Conservation (phyloP, 2,113 vertebrate species). For the Pundamilia nyererei region DNA sequence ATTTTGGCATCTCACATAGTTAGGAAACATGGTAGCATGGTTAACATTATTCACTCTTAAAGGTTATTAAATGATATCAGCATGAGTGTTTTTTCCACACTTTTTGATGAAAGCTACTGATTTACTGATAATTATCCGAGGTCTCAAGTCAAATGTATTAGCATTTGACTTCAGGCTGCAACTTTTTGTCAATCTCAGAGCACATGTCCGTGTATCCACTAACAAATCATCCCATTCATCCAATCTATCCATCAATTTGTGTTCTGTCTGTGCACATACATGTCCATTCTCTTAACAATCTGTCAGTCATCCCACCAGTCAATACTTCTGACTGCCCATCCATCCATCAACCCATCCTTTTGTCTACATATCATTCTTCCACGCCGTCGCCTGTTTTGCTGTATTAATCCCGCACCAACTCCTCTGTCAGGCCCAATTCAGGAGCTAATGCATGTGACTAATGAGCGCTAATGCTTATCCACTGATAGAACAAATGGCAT, state of each 20-base stretch:
- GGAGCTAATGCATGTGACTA: constrained; percentile 58
- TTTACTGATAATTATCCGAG: neutral
- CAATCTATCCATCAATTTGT: neutral
- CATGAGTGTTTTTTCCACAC: neutral
- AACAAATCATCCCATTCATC: neutral
- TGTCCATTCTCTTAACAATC: neutral
- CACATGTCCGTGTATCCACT: neutral
- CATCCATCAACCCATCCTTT: neutral
- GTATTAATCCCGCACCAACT: constrained; percentile 20
- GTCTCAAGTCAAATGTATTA: neutral
- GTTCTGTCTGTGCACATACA: neutral
- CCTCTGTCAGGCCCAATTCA: constrained; percentile 40
- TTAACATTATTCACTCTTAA: neutral
- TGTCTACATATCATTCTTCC: neutral
- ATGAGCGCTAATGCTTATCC: constrained; percentile 59
- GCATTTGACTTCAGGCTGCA: neutral
- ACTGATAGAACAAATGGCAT: constrained; percentile 58
- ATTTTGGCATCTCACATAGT: neutral
- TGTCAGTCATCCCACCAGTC: neutral
- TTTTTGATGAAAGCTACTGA: neutral
- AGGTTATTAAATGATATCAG: neutral
- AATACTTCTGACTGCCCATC: neutral
- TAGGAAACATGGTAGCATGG: neutral
- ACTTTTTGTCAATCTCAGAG: neutral
- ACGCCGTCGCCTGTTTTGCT: neutral